Conservation (phyloP, 2,888 invertebrate species). For the Chrysotoxum bicinctum region DNA sequence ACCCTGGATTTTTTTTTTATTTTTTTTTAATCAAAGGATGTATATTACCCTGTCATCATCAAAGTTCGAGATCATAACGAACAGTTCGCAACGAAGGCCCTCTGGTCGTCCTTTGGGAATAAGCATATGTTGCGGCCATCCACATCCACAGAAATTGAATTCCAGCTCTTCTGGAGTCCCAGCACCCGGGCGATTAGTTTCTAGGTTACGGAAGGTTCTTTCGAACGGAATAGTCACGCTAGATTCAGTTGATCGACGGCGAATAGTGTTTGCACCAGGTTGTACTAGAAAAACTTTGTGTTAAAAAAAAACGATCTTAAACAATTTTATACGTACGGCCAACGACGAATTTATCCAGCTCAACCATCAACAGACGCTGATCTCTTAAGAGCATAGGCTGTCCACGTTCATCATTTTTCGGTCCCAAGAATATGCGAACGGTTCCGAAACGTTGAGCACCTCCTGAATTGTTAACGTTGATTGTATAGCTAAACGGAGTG, state of each 20-base stretch:
- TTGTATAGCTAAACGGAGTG: slow-evolving; percentile 85
- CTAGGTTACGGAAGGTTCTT: slow-evolving; percentile 87
- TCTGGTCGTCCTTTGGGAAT: slow-evolving; percentile 85
- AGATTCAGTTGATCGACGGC: slow-evolving; percentile 85
- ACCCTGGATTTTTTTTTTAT: slow-evolving; percentile 81
- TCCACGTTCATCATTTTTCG: slow-evolving; percentile 85
- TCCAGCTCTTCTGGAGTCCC: slow-evolving; percentile 81
- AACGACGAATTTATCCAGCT: slow-evolving; percentile 85
- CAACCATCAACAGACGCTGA: slow-evolving; percentile 84
- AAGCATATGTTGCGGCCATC: slow-evolving; percentile 91
- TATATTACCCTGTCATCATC: slow-evolving; percentile 82
- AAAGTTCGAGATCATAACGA: slow-evolving; percentile 88
- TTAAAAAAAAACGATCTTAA: background rate
- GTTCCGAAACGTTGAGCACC: slow-evolving; percentile 83
- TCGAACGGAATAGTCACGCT: slow-evolving; percentile 91
- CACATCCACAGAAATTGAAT: slow-evolving; percentile 92
- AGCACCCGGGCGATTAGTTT: slow-evolving; percentile 83
- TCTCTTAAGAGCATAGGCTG: slow-evolving; percentile 83
- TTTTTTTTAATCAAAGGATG: background rate
- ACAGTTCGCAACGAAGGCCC: slow-evolving; percentile 86
- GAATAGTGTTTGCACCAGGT: slow-evolving; percentile 85
- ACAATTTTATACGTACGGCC: slow-evolving; percentile 81
- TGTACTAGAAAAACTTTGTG: slow-evolving; percentile 82
- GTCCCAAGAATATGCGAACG: slow-evolving; percentile 85
- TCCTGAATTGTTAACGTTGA: slow-evolving; percentile 84